Evolutionary conservation across 2,888 invertebrate genomes (phyloP), one percentile per base, ranked within the genome.

Genomic region (Acleris holmiana): DNA sequence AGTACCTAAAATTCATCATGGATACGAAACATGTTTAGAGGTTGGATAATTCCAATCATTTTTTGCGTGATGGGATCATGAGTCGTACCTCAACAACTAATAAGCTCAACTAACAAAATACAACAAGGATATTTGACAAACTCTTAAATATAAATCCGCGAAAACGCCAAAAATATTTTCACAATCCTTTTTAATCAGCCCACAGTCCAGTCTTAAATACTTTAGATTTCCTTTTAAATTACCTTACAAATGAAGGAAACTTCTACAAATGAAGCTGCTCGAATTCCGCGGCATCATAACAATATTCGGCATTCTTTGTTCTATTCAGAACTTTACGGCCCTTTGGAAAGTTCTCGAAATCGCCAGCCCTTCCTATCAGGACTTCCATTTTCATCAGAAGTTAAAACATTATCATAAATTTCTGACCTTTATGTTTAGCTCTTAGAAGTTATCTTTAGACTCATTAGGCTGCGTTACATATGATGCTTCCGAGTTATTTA

Each of bases 321-420:
- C 53, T 18, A 19, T 51, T 47, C 18, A 47, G 13, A 53, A 53
- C 53, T 53, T 53, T 40, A 40, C 15, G 41, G 41, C 44, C 23
- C n/a, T 55, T 55, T 55, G 7, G 55, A 55, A 55, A 53, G 35
- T 53, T 51, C 18, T 23, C 23, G 44, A 55, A 55, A 55, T 44
- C n/a, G 41, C 55, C 35, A 35, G 53, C 55, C 55, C 23, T n/a
- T 35, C 54, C 55, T 44, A 55, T 55, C 55, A 55, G 44, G 10
- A 10, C 55, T 55, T 55, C 44, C 55, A 40, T 17, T 41, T 54
- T 21, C 40, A 18, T 18, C 35, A 54, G 19, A 55, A 55, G 55
- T 55, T 55, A 17, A 44, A 44, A 44, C 55, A 55, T 55, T 55
- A 55, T 44, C 55, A 55, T 55, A 55, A 55, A 55, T 55, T 44